phyloP scores from a whole-genome alignment of 2,797 vertebrate genomes.

The Cynopterus sphinx region DNA sequence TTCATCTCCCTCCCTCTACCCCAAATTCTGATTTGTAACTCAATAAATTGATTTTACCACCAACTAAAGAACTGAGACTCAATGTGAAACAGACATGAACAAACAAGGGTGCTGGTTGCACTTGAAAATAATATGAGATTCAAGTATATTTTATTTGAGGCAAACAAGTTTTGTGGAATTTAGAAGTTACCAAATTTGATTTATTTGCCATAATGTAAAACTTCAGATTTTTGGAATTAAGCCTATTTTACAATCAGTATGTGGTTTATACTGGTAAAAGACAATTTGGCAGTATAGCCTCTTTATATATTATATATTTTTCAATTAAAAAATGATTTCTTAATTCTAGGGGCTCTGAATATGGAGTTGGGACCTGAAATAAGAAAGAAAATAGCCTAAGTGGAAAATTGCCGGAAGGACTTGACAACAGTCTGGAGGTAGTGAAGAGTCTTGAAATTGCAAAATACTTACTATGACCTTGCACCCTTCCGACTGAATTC shows the following conservation, averaged over 20 bases:
- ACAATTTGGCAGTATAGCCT: background rate
- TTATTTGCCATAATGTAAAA: background rate
- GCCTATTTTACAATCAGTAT: background rate
- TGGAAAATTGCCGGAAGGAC: background rate
- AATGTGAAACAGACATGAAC: background rate
- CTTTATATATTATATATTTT: background rate
- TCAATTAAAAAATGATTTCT: background rate
- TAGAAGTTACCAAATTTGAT: background rate
- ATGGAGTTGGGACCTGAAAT: background rate
- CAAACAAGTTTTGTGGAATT: background rate
- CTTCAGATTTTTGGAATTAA: background rate
- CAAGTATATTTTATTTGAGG: background rate
- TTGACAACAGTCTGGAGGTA: background rate
- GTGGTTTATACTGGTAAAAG: background rate
- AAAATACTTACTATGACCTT: background rate
- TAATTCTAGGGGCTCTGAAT: background rate
- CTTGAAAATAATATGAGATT: background rate
- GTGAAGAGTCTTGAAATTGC: background rate
- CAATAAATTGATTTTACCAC: background rate
- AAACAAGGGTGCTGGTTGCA: background rate
- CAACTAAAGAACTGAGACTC: background rate
- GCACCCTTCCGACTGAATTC: background rate
- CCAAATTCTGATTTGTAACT: background rate
- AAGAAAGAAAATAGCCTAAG: background rate
- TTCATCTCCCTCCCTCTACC: background rate